Percentiles rank a stretch among this genome's conserved stretches.
Evolutionary conservation across 2,888 invertebrate genomes (phyloP).

Genomic region (Dusona sp.): DNA sequence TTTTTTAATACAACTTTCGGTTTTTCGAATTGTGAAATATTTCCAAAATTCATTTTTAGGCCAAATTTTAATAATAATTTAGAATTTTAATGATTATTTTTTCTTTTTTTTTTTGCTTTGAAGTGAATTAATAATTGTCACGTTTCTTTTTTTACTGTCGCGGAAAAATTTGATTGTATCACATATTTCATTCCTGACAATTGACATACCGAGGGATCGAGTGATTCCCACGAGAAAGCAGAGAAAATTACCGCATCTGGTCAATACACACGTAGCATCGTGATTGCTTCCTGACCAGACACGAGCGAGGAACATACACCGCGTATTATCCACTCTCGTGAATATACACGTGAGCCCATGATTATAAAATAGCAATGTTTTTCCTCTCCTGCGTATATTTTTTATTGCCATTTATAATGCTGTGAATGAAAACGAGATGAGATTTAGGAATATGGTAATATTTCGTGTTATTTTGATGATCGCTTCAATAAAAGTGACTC

Average conservation of each 20-base stretch:
- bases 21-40: not conserved
- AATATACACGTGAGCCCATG: constrained; percentile 27
- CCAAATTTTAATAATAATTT: not conserved
- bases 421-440: not conserved
- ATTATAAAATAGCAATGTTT: constrained; percentile 22
- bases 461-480: not conserved
- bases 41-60: not conserved
- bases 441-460: not conserved
- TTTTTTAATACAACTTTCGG: not conserved
- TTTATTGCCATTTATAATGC: not conserved
- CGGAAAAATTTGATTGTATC: not conserved
- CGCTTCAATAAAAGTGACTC: not conserved
- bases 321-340: constrained; percentile 31
- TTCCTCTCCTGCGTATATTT: not conserved
- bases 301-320: constrained; percentile 15
- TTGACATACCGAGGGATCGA: constrained; percentile 35
- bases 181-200: constrained; percentile 19
- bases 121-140: not conserved
- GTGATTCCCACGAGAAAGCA: constrained; percentile 54
- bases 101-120: not conserved
- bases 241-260: constrained; percentile 49
- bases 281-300: constrained; percentile 62
- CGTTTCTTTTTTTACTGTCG: not conserved
- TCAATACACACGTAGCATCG: constrained; percentile 40
- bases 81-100: not conserved